phyloP scores from a whole-genome alignment of 1,140 invertebrate genomes.

The Neotoxoptera formosana region DNA sequence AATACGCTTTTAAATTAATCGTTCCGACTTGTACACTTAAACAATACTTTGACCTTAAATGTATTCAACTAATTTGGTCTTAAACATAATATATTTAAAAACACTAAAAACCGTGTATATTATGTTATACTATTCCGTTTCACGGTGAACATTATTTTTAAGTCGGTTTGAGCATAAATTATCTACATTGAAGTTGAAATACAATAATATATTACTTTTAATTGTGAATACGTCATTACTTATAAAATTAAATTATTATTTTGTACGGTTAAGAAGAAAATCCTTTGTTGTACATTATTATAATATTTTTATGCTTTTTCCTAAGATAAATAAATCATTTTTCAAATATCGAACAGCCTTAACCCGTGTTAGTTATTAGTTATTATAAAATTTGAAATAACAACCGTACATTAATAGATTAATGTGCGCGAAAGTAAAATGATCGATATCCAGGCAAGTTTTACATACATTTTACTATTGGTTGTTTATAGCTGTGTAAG shows the following conservation, averaged over 20 bases:
- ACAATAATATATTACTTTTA: not conserved
- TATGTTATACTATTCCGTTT: not conserved
- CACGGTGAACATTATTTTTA: not conserved
- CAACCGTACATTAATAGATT: not conserved
- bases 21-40: not conserved
- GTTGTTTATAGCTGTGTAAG: not conserved
- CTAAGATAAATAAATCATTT: not conserved
- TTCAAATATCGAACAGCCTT: not conserved
- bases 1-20: conserved; percentile 7
- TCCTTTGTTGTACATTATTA: not conserved
- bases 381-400: not conserved
- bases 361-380: not conserved
- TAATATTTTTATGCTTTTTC: not conserved
- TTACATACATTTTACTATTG: not conserved
- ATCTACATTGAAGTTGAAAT: not conserved
- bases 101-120: not conserved
- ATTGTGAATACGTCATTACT: not conserved
- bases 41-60: not conserved
- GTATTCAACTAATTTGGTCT: not conserved
- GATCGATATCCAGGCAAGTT: not conserved
- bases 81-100: not conserved
- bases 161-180: not conserved
- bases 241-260: no score
- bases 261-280: no score
- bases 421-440: not conserved